Conservation (phyloP, 2,113 vertebrate genomes). For the Melanocharis versteri region DNA sequence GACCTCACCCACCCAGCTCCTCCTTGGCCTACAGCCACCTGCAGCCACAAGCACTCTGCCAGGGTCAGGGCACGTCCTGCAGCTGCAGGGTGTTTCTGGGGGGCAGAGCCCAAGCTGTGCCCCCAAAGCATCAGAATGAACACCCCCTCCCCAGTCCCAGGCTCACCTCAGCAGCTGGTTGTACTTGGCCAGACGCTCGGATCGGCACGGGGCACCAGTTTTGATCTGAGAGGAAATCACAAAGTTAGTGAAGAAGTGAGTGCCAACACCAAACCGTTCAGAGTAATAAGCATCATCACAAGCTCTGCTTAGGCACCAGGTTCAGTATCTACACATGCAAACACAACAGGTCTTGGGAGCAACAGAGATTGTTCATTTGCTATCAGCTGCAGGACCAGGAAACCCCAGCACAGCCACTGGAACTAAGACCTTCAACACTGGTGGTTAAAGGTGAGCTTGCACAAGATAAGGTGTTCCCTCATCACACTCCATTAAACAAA, state of each 20-base stretch:
- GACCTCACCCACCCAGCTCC: neutral
- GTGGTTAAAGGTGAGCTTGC: neutral
- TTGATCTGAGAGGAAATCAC: conserved; percentile 83
- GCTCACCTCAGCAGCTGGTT: conserved; percentile 94
- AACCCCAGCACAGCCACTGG: neutral
- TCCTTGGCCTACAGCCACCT: neutral
- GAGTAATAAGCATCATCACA: neutral
- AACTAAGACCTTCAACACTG: neutral
- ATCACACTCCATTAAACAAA: neutral
- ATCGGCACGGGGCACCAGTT: conserved; percentile 94
- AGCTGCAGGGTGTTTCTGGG: neutral
- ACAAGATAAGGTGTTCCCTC: neutral
- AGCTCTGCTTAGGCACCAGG: neutral
- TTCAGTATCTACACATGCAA: neutral
- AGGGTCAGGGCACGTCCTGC: fast-evolving
- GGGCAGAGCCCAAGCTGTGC: neutral
- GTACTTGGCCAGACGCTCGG: conserved; percentile 96
- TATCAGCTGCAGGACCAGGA: neutral
- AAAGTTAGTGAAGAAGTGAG: neutral
- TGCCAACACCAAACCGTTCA: neutral
- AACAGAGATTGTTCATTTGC: neutral
- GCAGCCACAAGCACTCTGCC: neutral
- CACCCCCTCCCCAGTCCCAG: fast-evolving
- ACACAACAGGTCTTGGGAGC: neutral
- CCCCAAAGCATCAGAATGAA: fast-evolving